Evolutionary conservation across 2,888 invertebrate species (phyloP).

Genomic region (Drosophila engyochracea): DNA sequence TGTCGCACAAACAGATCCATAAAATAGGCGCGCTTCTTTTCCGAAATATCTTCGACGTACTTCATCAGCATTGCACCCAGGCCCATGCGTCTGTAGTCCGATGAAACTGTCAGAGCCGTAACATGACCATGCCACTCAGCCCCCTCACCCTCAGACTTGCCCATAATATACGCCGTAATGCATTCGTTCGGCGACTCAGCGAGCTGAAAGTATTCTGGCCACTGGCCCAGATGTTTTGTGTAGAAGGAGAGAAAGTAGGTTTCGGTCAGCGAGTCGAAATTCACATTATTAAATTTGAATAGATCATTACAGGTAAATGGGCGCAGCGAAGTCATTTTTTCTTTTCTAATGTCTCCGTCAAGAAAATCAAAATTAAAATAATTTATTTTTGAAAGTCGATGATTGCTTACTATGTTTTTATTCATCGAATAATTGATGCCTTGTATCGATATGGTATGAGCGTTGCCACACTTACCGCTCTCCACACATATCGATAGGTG

Average conservation of each 20-base stretch:
- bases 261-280: constrained; percentile 98
- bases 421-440: background rate
- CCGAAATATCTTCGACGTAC: constrained; percentile 97
- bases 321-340: constrained; percentile 94
- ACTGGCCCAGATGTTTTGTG: constrained; percentile 98
- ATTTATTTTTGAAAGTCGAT: background rate
- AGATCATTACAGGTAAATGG: constrained; percentile 97
- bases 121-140: constrained; percentile 99
- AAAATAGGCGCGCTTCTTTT: constrained; percentile 97
- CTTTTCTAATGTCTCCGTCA: background rate
- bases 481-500: constrained; percentile 26
- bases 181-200: constrained; percentile 98
- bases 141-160: constrained; percentile 97
- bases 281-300: constrained; percentile 98
- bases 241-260: constrained; percentile 98
- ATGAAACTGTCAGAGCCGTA: constrained; percentile 98
- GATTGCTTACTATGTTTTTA: background rate
- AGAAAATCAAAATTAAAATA: background rate
- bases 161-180: constrained; percentile 99
- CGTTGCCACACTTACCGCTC: constrained; percentile 2
- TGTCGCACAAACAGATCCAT: constrained; percentile 99
- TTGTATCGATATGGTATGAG: background rate
- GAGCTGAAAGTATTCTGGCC: constrained; percentile 99
- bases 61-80: constrained; percentile 97
- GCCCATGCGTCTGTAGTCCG: constrained; percentile 96